Conservation (phyloP, 2,797 vertebrate genomes). For the Melanotaenia boesemani region DNA sequence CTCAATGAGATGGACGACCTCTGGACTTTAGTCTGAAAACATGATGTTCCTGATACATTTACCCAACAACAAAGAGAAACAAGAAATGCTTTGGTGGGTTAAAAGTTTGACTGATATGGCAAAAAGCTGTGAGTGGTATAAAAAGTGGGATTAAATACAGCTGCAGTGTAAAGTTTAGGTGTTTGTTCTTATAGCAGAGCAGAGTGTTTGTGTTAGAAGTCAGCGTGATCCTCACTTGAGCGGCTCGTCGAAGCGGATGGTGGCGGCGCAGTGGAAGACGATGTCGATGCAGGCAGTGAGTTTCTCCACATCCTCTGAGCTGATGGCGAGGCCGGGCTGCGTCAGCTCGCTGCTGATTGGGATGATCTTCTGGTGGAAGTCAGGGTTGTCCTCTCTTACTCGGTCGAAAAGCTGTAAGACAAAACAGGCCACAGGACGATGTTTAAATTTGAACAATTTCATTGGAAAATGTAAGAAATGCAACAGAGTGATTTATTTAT, state of each 20-base stretch:
- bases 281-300: constrained; percentile 89
- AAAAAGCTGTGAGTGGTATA: not conserved
- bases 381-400: constrained; percentile 90
- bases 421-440: constrained; percentile 15
- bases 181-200: not conserved
- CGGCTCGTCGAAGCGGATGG: constrained; percentile 95
- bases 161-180: not conserved
- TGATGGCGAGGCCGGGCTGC: constrained; percentile 91
- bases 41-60: constrained; percentile 15
- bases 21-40: constrained; percentile 4
- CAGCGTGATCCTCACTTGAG: constrained; percentile 87
- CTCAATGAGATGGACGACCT: constrained; percentile 11
- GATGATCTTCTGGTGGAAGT: constrained; percentile 92
- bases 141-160: not conserved
- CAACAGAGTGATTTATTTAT: not conserved
- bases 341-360: constrained; percentile 92
- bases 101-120: not conserved
- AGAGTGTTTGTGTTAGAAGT: not conserved
- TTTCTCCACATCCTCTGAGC: constrained; percentile 86
- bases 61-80: not conserved
- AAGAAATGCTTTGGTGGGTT: not conserved
- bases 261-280: constrained; percentile 98
- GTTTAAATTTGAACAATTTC: not conserved
- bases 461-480: not conserved
- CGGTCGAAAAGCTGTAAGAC: constrained; percentile 91